Evolutionary conservation across 2,113 vertebrate species (phyloP).

Genomic region (Podilymbus podiceps): DNA sequence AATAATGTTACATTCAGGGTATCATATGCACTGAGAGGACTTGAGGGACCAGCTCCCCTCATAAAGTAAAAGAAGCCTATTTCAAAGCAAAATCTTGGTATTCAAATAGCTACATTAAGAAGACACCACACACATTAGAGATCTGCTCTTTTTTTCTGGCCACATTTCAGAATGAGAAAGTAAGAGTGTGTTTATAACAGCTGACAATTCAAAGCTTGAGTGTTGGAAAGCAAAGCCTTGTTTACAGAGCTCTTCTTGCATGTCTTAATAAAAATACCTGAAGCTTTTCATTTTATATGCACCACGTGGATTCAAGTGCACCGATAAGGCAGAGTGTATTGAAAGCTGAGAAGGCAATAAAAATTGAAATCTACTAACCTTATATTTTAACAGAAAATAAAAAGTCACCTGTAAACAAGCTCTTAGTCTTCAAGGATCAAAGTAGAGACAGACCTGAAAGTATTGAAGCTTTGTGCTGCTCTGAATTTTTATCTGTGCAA

Average conservation of each 20-base stretch:
- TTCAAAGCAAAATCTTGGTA: background rate
- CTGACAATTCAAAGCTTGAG: background rate
- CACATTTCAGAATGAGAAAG: background rate
- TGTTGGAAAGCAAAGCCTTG: background rate
- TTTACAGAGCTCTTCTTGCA: background rate
- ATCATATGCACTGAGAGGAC: background rate
- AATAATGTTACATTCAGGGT: background rate
- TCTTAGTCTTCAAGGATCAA: background rate
- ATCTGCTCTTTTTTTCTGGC: background rate
- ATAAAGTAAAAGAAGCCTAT: background rate
- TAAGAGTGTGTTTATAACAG: background rate
- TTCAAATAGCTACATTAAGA: background rate
- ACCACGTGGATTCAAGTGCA: background rate
- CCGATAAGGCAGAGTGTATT: background rate
- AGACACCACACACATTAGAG: background rate
- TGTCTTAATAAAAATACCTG: conserved; percentile 24
- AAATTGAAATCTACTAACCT: background rate
- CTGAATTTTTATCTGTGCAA: background rate
- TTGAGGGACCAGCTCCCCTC: background rate
- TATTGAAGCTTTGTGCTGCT: background rate
- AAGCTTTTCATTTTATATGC: background rate
- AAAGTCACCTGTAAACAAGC: background rate
- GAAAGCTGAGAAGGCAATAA: background rate
- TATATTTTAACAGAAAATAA: background rate
- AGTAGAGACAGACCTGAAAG: background rate